Evolutionary conservation across 2,113 vertebrate species (phyloP).

Genomic region (Rissa tridactyla): DNA sequence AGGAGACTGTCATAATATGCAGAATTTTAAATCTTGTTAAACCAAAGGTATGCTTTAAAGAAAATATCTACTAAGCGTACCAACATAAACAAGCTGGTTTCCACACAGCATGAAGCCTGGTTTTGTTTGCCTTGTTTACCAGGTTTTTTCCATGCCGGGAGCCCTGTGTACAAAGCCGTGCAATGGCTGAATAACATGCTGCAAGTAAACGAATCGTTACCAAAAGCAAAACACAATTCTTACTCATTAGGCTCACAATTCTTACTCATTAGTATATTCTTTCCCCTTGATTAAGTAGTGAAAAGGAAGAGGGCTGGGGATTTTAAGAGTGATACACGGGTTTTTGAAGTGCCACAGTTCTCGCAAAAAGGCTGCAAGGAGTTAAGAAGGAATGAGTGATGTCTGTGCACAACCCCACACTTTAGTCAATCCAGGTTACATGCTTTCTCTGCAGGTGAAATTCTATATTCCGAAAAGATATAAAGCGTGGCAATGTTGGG

Average conservation of each 20-base stretch:
- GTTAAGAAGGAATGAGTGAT: background rate
- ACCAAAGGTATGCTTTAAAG: background rate
- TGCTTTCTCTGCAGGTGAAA: background rate
- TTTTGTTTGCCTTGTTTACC: conserved; percentile 39
- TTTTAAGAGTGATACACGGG: background rate
- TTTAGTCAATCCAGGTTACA: background rate
- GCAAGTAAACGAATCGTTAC: conserved; percentile 31
- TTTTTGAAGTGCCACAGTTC: background rate
- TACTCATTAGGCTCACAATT: conserved; percentile 14
- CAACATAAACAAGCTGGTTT: conserved; percentile 20
- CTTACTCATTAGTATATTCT: background rate
- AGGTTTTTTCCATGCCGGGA: background rate
- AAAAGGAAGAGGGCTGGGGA: background rate
- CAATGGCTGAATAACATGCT: background rate
- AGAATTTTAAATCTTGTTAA: background rate
- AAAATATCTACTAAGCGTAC: background rate
- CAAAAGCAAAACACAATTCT: conserved; percentile 37
- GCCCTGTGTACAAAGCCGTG: background rate
- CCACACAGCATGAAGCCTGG: background rate
- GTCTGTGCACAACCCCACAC: background rate
- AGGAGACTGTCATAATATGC: background rate
- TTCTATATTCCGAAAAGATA: background rate
- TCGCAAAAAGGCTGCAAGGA: background rate
- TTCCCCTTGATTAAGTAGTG: conserved; percentile 10
- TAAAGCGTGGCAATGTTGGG: background rate